A percentile compares a stretch with the other conserved stretches of the same genome.
Conservation (phyloP, 2,797 vertebrate genomes). For the Myioborus miniatus region DNA sequence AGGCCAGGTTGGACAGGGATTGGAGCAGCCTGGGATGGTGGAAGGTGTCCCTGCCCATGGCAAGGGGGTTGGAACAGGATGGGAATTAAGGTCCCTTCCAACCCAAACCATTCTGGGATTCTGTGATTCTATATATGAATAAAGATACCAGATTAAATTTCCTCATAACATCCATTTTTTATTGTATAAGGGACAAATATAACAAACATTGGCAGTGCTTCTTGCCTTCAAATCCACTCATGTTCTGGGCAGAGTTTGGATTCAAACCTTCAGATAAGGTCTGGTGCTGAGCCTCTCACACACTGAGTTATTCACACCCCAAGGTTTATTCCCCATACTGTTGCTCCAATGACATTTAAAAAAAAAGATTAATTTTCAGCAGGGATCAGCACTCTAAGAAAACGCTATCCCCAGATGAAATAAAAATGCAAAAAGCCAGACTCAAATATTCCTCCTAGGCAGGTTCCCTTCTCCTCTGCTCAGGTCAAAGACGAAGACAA, state of each 20-base stretch:
- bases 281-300: neutral
- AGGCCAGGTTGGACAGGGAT: fast-evolving
- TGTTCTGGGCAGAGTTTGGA: neutral
- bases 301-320: neutral
- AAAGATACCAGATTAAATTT: neutral
- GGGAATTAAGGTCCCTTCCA: neutral
- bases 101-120: too few species aligned
- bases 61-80: neutral
- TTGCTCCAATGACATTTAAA: neutral
- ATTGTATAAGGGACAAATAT: neutral
- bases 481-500: constrained; percentile 22
- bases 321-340: neutral
- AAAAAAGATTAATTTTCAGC: neutral
- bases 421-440: constrained; percentile 32
- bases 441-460: neutral
- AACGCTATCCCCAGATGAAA: constrained; percentile 6
- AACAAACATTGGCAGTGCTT: neutral
- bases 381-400: neutral
- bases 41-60: neutral
- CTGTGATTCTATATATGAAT: neutral
- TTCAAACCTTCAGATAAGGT: neutral
- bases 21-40: neutral
- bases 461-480: constrained; percentile 14
- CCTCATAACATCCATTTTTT: fast-evolving
- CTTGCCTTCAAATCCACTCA: neutral